Base-by-base conservation (phyloP, 1,140 invertebrate genomes). In the Drosophila funebris region DNA sequence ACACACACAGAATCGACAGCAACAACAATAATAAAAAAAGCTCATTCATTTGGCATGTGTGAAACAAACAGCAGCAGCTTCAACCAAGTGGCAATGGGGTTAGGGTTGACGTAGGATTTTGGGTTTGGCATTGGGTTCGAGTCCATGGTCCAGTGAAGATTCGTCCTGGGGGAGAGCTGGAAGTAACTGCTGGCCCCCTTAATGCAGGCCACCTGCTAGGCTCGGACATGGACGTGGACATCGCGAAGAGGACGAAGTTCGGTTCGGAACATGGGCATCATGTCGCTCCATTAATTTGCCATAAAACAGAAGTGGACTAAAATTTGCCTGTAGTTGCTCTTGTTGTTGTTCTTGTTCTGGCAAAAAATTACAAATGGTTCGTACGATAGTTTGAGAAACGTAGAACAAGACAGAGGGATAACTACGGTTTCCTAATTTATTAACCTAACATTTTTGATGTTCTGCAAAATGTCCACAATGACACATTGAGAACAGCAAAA, bases 231-330 rank as follows among this genome's bases (percentile, higher is more conserved):
- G 48, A 52, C 39, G 41, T 33, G 46, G 56, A 43, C 24, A 4
- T 37, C 48, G 50, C 50, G 80, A 62, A 66, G 50, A 54, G 64
- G 58, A 37, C 29, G 44, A 46, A 72, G 73, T 57, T 77, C 53
- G 77, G 76, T 58, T 78, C 70, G 71, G 64, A 78, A 82, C 82
- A 82, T 78, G 81, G 78, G 50, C 87, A 77, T 67, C 80, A 90
- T 89, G 84, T 89, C 77, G 84, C 76, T 90, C 84, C 84, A 89
- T 89, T 89, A 89, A 89, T 89, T 89, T 90, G 84, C 84, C 84
- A 89, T 89, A 90, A 87, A 89, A 90, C 84, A 90, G 85, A 89
- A 89, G 84, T 90, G 84, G 78, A 81, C 81, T 90, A 83, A 89
- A 88, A 88, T 89, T 88, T 88, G 84, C 83, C 89, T 88, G 80